Percentiles rank a stretch among this genome's conserved stretches.
These are phyloP conservation scores for Anoncus sp. DNA, from an alignment of 2,888 invertebrate genomes.

Conservation along the genomic window DNA sequence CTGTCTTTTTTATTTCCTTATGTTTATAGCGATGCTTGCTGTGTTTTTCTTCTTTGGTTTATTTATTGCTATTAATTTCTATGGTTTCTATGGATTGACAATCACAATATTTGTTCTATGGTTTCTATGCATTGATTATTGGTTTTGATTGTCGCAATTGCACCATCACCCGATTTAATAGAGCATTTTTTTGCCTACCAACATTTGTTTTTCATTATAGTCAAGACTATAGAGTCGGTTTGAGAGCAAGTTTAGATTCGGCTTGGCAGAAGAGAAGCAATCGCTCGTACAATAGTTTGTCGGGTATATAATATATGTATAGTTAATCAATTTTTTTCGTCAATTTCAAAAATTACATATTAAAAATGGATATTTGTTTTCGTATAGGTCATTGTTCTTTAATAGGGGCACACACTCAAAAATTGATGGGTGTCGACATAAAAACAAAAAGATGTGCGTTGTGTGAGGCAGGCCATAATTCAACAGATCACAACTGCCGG, in stretches of 20 bases:
- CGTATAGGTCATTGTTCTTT: constrained; percentile 12
- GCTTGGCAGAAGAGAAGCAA: constrained; percentile 25
- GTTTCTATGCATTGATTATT: background rate
- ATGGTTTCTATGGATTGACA: background rate
- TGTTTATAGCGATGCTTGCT: background rate
- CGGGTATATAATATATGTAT: background rate
- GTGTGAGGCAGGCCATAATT: constrained; percentile 26
- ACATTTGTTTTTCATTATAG: constrained; percentile 18
- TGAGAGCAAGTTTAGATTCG: constrained; percentile 4
- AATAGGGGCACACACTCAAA: constrained; percentile 1
- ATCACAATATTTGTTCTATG: background rate
- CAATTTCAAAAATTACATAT: background rate
- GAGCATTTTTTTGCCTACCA: background rate
- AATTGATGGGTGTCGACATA: background rate
- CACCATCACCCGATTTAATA: background rate
- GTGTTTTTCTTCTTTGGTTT: background rate
- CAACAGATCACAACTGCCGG: constrained; percentile 58
- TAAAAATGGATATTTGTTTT: constrained; percentile 5
- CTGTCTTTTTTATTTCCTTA: background rate
- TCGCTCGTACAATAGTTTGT: constrained; percentile 9
- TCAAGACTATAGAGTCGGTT: constrained; percentile 2
- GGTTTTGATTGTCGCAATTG: background rate
- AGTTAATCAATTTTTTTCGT: background rate
- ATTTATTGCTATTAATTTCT: too few relatives aligned
- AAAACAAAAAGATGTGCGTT: constrained; percentile 24